Conservation (phyloP, 2,113 vertebrate species). For the Pollachius pollachius region DNA sequence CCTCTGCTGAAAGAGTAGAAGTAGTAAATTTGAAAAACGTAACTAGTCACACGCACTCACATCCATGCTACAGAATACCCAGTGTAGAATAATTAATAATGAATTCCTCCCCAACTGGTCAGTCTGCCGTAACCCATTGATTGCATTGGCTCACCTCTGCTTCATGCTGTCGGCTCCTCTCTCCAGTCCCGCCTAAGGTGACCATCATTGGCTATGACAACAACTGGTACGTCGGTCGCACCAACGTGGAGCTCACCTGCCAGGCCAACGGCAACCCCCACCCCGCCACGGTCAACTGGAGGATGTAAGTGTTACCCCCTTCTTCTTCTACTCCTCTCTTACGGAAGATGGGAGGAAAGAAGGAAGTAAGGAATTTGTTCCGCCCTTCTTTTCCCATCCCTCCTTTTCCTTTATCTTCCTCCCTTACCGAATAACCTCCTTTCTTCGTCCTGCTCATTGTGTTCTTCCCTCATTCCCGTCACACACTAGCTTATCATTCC, state of each 20-base stretch:
- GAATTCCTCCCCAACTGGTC: too few relatives aligned
- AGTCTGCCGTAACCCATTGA: too few relatives aligned
- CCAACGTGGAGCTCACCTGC: slow-evolving; percentile 76
- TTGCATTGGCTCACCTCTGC: too few relatives aligned
- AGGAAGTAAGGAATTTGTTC: background rate
- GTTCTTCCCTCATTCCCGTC: background rate
- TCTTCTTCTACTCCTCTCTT: background rate
- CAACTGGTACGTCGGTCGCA: slow-evolving; percentile 85
- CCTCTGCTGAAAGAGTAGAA: too few relatives aligned
- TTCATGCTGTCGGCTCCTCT: background rate
- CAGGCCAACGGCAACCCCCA: slow-evolving; percentile 75
- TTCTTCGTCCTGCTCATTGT: background rate
- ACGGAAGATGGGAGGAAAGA: too few relatives aligned
- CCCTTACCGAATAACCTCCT: background rate
- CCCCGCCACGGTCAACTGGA: slow-evolving; percentile 72
- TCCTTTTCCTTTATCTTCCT: background rate
- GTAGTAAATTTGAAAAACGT: too few relatives aligned
- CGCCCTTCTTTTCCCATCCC: background rate
- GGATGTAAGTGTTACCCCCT: slow-evolving; percentile 69
- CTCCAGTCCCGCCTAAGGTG: slow-evolving; percentile 77
- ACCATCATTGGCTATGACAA: slow-evolving; percentile 81
- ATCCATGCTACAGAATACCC: too few relatives aligned
- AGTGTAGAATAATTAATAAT: too few relatives aligned
- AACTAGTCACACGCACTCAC: too few relatives aligned
- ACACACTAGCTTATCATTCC: background rate